A percentile compares a stretch with the other conserved stretches of the same genome.
Conservation (phyloP, 2,797 vertebrate genomes). For the Cirrhinus mrigala region DNA sequence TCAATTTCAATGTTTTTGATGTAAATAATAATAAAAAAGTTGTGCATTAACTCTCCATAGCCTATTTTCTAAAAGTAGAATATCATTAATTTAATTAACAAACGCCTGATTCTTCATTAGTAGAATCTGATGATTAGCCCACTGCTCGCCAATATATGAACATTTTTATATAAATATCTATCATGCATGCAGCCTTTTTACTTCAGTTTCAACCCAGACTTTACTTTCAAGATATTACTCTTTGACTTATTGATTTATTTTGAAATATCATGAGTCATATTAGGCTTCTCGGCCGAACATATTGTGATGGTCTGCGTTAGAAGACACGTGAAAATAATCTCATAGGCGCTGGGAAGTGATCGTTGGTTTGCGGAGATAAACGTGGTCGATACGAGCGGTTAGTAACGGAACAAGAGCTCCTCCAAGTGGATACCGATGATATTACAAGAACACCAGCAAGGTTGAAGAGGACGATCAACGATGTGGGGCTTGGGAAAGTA, state of each 20-base stretch:
- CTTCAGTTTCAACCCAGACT: not conserved
- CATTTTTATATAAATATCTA: not conserved
- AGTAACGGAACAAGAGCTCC: conserved; percentile 50
- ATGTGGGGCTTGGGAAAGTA: not conserved
- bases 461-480: too few species aligned
- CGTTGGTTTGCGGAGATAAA: conserved; percentile 5
- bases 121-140: not conserved
- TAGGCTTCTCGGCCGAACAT: not conserved
- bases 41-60: not conserved
- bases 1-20: not conserved
- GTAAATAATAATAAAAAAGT: not conserved
- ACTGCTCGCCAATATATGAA: not conserved
- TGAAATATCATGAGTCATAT: not conserved
- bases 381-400: not conserved
- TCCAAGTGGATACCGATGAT: not conserved
- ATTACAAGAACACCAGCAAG: not conserved
- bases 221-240: not conserved
- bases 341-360: not conserved
- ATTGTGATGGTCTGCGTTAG: not conserved
- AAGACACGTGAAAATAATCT: conserved; percentile 6
- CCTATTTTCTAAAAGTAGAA: not conserved
- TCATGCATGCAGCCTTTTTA: not conserved
- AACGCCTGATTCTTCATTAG: too few species aligned
- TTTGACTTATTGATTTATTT: not conserved
- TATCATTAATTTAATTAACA: not conserved